These are phyloP conservation scores for Baronia brevicornis DNA, from an alignment of 2,888 invertebrate species.

Conservation along the genomic window DNA sequence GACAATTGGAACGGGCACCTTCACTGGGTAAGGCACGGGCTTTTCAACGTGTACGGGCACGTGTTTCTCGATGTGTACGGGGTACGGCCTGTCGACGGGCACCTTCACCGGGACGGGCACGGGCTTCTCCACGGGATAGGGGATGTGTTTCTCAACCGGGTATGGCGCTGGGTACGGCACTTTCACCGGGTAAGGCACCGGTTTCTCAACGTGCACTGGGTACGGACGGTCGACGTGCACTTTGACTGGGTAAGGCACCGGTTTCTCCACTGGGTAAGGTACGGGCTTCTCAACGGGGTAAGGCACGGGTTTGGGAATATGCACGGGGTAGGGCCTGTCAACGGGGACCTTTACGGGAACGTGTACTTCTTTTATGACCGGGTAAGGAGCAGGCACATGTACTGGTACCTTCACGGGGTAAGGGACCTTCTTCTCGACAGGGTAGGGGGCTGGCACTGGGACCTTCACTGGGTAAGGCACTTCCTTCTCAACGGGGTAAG, in stretches of 20 bases:
- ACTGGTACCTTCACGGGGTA: conserved; percentile 79
- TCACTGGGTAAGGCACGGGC: conserved; percentile 78
- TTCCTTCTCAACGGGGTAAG: conserved; percentile 78
- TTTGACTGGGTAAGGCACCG: conserved; percentile 77
- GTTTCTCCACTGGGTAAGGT: conserved; percentile 77
- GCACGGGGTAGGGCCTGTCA: conserved; percentile 79
- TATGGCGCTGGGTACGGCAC: conserved; percentile 78
- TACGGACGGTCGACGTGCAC: conserved; percentile 76
- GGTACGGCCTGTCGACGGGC: conserved; percentile 77
- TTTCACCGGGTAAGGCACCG: conserved; percentile 70
- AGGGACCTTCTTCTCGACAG: conserved; percentile 80
- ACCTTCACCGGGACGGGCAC: conserved; percentile 78
- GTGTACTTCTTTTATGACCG: conserved; percentile 74
- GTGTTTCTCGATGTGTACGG: conserved; percentile 78
- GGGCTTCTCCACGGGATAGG: conserved; percentile 75
- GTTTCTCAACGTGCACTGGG: conserved; percentile 63
- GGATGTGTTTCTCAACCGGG: conserved; percentile 76
- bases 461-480: conserved; percentile 80
- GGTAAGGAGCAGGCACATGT: conserved; percentile 78
- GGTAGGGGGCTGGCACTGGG: conserved; percentile 80
- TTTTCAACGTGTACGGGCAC: conserved; percentile 81
- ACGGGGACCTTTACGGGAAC: conserved; percentile 80
- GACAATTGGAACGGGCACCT: conserved; percentile 75
- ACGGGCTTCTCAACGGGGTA: conserved; percentile 76
- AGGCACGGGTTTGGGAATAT: conserved; percentile 76